Evolutionary conservation across 2,888 invertebrate genomes (phyloP), one percentile per base, ranked within the genome.

Genomic region (Ennomos quercinarius): DNA sequence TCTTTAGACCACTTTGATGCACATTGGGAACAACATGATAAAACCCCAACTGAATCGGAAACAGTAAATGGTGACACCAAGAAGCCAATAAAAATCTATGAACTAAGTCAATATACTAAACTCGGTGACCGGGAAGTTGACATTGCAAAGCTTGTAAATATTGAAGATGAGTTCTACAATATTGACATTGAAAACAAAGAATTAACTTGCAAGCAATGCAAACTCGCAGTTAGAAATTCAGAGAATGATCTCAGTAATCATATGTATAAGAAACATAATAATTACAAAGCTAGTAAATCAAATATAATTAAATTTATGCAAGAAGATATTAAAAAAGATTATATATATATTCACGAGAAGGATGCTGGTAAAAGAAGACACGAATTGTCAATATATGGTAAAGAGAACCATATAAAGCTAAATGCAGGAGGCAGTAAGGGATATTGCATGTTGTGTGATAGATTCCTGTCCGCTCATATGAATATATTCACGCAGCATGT

Each of bases 401-500:
- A 66, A 59, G 57, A 68, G 8, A 70, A 84, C 54, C 74, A 58
- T 39, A 84, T 89, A 5, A 86, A 77, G 66, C 57, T 87, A n/a
- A 83, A 81, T 52, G 62, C 69, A 17, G 81, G 80, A 0, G 87
- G 84, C 0, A 72, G 76, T 41, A 78, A 74, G 54, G 86, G 82
- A 0, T 84, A 78, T 57, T 89, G 89, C 50, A 66, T 56, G 0
- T 9, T 87, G 8, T 89, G 89, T 59, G 72, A 81, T 37, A 70
- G 67, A n/a, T 68, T 66, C 12, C 51, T 87, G 6, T 76, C 80
- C 0, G 77, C 78, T 1, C 68, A 77, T 46, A 79, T 76, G 5
- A 73, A 64, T 5, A 61, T 74, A 12, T 83, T 84, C 40, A 73
- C 71, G 51, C 61, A 72, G 52, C 89, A 89, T 58, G 67, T 79